Evolutionary conservation across 2,888 invertebrate species (phyloP), one percentile per base, ranked within the genome.

Genomic region (Arrhopalites spinosus): DNA sequence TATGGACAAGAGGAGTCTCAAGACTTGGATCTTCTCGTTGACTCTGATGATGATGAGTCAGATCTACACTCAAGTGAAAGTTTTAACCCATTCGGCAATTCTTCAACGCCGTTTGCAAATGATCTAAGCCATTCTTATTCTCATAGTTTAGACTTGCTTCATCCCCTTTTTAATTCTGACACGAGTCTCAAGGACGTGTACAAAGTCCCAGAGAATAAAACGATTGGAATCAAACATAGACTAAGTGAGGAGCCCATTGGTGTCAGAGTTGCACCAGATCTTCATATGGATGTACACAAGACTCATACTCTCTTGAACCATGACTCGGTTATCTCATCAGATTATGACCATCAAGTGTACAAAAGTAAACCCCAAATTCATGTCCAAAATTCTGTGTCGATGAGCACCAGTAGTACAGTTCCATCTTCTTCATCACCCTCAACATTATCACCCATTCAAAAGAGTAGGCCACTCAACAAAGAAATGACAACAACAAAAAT

Each of bases 41-140:
- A 43, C 25, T 23, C 1, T 30, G 20, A 45, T 43, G 43, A 29
- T 2, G 56, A 68, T 15, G 63, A 61, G 20, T 29, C 27, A 23
- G 74, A 75, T 69, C 56, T 75, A 20, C 45, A 69, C 20, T 15
- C 69, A 7, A 50, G 74, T 69, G 74, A 75, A 63, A 75, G 74
- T 69, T 43, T 75, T n/a, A 75, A 75, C 63, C 74, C 74, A n/a
- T 75, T 69, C 45, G 25, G 68, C 17, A 75, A 75, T 70, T 56
- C 74, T 3, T 68, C 68, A 25, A 68, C 68, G 1, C 74, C 74
- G 27, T 69, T 75, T 25, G 59, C 74, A 27, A 67, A 50, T 50
- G 74, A 75, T 29, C 30, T 75, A 47, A 45, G 63, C 25, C 27
- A 69, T 69, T 69, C 68, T 20, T 45, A 63, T n/a, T 23, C 13